Evolutionary conservation across 2,888 invertebrate genomes (phyloP), one percentile per base, ranked within the genome.

Genomic region (Erynnis tages): DNA sequence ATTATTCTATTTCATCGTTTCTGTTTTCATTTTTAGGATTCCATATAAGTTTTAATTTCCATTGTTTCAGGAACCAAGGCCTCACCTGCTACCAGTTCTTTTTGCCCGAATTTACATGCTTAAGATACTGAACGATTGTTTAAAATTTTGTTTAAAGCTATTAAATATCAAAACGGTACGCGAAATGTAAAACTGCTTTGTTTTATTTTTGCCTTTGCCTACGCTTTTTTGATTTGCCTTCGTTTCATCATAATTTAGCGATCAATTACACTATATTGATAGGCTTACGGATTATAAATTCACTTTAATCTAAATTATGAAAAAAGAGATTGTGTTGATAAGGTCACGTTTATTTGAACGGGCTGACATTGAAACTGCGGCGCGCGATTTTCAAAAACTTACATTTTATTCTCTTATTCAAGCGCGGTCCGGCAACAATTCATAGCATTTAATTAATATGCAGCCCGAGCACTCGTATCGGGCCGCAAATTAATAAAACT

Each of bases 51-150:
- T 7, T 44, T 32, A 30, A 41, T 41, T 27, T 49, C 34, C 62
- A 60, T 77, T 66, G 71, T 83, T 92, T 43, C 84, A 95, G 94
- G 93, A 93, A 65, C 91, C 92, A 25, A 89, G 94, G 63, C 79
- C 85, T 40, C 94, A 95, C 71, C 82, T 95, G 57, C 81, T 94
- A 63, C 92, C 93, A 3, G 81, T 91, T 3, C 84, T 95, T 67
- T 91, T 91, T 73, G 93, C 94, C 10, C 91, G 95, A 61, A 90
- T 96, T 34, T 92, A 93, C 70, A 87, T 96, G 68, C 69, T 96
- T 23, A 91, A 85, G 71, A 91, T 92, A 25, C 69, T 95, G 21
- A 91, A 93, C 56, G 83, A 91, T 60, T 91, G 94, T 35, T 86
- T 95, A 44, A 92, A 93, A 68, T 91, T 90, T 63, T 90, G 92